Conservation (phyloP, 2,113 vertebrate genomes). For the Hemibagrus wyckioides region DNA sequence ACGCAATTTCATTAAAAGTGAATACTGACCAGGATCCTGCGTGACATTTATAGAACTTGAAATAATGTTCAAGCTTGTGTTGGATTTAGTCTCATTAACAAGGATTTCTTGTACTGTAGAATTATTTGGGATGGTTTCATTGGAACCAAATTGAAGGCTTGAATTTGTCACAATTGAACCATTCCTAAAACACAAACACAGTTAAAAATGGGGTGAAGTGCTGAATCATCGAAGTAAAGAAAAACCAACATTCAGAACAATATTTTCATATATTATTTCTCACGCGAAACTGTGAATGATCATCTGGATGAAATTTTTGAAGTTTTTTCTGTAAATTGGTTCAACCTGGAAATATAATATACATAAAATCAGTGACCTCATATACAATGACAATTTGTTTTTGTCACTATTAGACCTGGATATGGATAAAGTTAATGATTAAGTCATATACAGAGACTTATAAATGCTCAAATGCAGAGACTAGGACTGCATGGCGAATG, state of each 20-base stretch:
- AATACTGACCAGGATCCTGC: no score
- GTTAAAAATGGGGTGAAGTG: not conserved
- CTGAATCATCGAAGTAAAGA: not conserved
- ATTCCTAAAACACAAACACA: not conserved
- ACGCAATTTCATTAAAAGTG: no score
- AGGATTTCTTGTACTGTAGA: not conserved
- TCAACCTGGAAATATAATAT: not conserved
- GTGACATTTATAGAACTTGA: no score
- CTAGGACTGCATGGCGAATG: no score
- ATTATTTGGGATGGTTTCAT: no score
- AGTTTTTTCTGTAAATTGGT: not conserved
- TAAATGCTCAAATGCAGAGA: no score
- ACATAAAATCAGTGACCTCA: not conserved
- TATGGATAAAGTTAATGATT: not conserved
- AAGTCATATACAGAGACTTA: no score
- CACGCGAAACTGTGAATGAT: not conserved
- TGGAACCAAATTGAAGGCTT: not conserved
- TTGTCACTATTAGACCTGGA: not conserved
- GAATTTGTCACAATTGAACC: not conserved
- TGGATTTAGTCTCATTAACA: not conserved
- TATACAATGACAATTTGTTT: not conserved
- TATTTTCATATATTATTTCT: not conserved
- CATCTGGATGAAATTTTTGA: not conserved
- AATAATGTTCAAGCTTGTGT: no score
- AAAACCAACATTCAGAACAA: not conserved